Percentiles rank a stretch among this genome's conserved stretches.
Conservation (phyloP, 30 jellyfish, hydroid and myxozoan genomes). For the Phacellophora camtschatica region DNA sequence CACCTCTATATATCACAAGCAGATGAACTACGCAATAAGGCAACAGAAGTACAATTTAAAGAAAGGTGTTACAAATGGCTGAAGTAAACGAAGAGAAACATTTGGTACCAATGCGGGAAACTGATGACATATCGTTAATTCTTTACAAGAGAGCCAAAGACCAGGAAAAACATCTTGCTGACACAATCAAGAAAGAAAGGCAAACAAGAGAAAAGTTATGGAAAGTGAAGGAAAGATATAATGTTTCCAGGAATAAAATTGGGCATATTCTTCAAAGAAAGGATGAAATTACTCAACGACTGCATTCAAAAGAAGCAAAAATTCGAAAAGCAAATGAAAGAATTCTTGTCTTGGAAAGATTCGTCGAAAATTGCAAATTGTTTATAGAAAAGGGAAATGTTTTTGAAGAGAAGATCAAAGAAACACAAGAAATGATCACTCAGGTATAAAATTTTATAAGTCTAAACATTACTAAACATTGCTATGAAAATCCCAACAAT, state of each 20-base stretch:
- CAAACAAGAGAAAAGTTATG: constrained; percentile 33
- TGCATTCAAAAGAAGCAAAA: constrained; percentile 30
- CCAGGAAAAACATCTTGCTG: constrained; percentile 41
- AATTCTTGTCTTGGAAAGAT: constrained; percentile 38
- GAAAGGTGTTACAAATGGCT: too few species aligned
- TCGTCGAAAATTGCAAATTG: constrained; percentile 28
- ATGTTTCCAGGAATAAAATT: constrained; percentile 14
- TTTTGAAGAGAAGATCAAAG: constrained; percentile 28
- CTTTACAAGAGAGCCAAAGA: constrained; percentile 51
- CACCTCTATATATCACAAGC: too few species aligned
- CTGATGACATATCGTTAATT: constrained; percentile 53
- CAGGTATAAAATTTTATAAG: neutral
- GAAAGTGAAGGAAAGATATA: constrained; percentile 22
- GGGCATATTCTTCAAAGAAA: constrained; percentile 40
- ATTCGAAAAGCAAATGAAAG: constrained; percentile 11
- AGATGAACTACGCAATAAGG: too few species aligned
- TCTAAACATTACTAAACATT: neutral
- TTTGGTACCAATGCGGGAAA: constrained; percentile 49
- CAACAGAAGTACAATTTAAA: too few species aligned
- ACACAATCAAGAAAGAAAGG: constrained; percentile 29
- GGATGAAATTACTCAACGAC: neutral
- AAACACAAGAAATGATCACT: constrained; percentile 38
- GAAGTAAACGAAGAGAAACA: neutral
- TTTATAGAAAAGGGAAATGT: constrained; percentile 56
- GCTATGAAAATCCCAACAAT: neutral